A percentile compares a stretch with the other conserved stretches of the same genome.
Evolutionary conservation across 2,113 vertebrate genomes (phyloP).

Genomic region (Percina caprodes): DNA sequence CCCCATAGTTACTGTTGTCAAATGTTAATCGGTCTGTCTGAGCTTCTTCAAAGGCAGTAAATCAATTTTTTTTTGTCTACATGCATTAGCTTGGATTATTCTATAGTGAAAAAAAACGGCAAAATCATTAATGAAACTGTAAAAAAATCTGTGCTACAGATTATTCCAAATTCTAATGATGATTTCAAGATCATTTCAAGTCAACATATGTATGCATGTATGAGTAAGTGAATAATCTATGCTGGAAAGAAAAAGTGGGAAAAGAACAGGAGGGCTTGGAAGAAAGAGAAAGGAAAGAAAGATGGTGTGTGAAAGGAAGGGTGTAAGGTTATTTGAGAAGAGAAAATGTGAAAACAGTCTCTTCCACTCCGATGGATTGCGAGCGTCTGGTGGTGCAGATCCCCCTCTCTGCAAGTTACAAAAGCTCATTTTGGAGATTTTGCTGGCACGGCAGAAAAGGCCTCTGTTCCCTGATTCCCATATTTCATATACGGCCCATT

Average conservation of each 20-base stretch:
- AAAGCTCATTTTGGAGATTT: constrained; percentile 79
- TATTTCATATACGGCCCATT: constrained; percentile 80
- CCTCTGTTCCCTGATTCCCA: constrained; percentile 72
- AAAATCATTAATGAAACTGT: background rate
- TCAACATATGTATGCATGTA: background rate
- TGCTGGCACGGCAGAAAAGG: constrained; percentile 76
- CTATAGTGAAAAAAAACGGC: background rate
- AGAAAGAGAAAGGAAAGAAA: background rate
- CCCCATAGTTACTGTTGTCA: constrained; percentile 27
- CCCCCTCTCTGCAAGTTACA: constrained; percentile 57
- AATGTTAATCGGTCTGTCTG: constrained; percentile 38
- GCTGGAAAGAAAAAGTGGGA: background rate
- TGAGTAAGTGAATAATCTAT: background rate
- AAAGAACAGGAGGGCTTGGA: background rate
- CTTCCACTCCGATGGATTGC: constrained; percentile 27
- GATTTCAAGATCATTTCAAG: background rate
- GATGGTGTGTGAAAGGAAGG: background rate
- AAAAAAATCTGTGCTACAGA: background rate
- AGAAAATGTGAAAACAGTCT: constrained; percentile 17
- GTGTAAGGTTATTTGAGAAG: constrained; percentile 21
- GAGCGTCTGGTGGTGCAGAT: constrained; percentile 38
- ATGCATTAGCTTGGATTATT: background rate
- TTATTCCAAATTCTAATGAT: background rate
- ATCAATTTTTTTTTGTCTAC: background rate
- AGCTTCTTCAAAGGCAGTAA: constrained; percentile 16